Evolutionary conservation across 2,113 vertebrate genomes (phyloP).

Genomic region (Silurus meridionalis): DNA sequence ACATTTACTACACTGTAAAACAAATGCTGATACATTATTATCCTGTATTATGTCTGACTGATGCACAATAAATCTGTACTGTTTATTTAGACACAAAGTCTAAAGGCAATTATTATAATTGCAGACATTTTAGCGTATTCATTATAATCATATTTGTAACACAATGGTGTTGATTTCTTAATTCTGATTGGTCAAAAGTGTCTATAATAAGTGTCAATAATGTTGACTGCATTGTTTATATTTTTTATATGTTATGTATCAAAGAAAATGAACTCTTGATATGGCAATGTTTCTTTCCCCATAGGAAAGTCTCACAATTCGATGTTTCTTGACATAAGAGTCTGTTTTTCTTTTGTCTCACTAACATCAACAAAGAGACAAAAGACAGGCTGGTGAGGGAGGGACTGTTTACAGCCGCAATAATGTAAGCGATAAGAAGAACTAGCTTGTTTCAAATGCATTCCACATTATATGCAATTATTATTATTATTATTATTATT

Average conservation of each 20-base stretch:
- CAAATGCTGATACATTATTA: not conserved
- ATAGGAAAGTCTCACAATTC: not conserved
- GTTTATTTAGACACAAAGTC: not conserved
- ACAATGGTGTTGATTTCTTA: not conserved
- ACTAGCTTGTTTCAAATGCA: not conserved
- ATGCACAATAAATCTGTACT: not conserved
- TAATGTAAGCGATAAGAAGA: not conserved
- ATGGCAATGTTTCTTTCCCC: not conserved
- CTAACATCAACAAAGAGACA: not conserved
- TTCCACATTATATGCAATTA: not conserved
- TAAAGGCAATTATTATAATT: not conserved
- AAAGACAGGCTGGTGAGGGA: not conserved
- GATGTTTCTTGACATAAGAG: not conserved
- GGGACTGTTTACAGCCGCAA: not conserved
- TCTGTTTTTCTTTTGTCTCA: not conserved
- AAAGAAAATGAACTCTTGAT: not conserved
- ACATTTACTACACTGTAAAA: not conserved
- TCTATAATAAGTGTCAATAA: not conserved
- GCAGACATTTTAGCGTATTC: not conserved
- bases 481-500: not conserved
- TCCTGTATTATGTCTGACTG: not conserved
- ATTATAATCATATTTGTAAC: not conserved
- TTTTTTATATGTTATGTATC: not conserved
- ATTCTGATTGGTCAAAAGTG: not conserved
- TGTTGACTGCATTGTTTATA: not conserved